These are phyloP conservation scores for Naso thynnoides DNA, from an alignment of 2,797 vertebrate species.

Conservation along the genomic window DNA sequence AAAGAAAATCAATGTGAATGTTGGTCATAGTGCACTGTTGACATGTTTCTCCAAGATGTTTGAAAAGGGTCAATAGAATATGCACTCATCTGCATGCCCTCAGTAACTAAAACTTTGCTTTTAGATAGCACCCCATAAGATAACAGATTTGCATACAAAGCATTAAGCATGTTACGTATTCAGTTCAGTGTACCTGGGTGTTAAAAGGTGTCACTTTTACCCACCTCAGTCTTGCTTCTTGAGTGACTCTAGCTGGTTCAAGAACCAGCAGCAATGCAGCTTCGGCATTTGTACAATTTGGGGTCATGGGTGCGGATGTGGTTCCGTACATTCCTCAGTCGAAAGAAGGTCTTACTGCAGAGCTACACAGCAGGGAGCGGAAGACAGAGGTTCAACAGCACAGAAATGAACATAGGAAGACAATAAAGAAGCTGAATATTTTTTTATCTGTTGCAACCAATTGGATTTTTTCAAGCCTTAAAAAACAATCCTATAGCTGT, in stretches of 20 bases:
- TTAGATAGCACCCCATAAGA: background rate
- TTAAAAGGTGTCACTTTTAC: slow-evolving; percentile 10
- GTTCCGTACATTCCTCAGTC: slow-evolving; percentile 86
- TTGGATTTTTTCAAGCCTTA: no score
- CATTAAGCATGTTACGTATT: background rate
- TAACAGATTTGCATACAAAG: background rate
- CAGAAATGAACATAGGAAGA: background rate
- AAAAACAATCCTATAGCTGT: no score
- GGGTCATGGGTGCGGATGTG: slow-evolving; percentile 88
- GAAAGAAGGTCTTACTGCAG: slow-evolving; percentile 89
- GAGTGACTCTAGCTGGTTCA: slow-evolving; percentile 64
- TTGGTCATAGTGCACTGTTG: slow-evolving; percentile 20
- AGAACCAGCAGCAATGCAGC: slow-evolving; percentile 80
- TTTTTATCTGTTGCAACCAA: no score
- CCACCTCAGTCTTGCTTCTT: slow-evolving; percentile 48
- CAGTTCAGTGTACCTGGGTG: background rate
- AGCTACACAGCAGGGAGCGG: slow-evolving; percentile 68
- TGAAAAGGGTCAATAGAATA: slow-evolving; percentile 3
- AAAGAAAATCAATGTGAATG: slow-evolving; percentile 20
- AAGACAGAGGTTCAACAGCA: background rate
- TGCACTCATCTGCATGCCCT: background rate
- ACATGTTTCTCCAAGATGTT: background rate
- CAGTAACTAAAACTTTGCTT: background rate
- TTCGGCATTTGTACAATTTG: slow-evolving; percentile 87
- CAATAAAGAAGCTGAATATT: no score